phyloP scores from a whole-genome alignment of 2,797 vertebrate species.

The Bufotes viridis region DNA sequence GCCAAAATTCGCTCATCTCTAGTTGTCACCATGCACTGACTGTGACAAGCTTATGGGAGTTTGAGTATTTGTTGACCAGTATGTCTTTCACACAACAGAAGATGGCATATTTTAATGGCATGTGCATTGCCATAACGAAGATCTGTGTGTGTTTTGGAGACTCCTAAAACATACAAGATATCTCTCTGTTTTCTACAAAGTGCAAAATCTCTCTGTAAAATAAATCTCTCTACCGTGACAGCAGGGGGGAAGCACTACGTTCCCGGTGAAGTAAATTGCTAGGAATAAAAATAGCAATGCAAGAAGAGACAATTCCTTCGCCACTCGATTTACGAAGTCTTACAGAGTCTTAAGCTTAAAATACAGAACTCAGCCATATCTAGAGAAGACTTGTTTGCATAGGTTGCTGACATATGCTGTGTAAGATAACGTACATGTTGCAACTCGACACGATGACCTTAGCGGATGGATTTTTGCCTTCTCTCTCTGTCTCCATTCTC shows the following conservation, averaged over 20 bases:
- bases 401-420: neutral
- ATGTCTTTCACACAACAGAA: neutral
- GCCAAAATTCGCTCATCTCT: too few species aligned
- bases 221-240: slow-evolving; percentile 46
- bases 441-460: neutral
- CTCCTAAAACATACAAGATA: slow-evolving; percentile 5
- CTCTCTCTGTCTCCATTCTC: neutral
- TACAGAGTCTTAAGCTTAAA: neutral
- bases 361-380: slow-evolving; percentile 9
- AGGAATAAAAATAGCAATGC: slow-evolving; percentile 58
- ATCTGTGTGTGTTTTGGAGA: neutral
- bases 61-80: neutral
- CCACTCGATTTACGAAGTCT: slow-evolving; percentile 22
- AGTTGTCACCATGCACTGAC: neutral
- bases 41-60: neutral
- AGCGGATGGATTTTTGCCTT: neutral
- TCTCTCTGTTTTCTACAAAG: slow-evolving; percentile 25
- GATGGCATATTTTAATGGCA: neutral
- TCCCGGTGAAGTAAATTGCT: slow-evolving; percentile 55
- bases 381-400: neutral
- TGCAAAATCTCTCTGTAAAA: slow-evolving; percentile 38
- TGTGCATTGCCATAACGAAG: neutral
- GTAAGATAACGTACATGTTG: neutral
- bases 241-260: slow-evolving; percentile 49
- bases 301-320: slow-evolving; percentile 49